Evolutionary conservation across 2,113 vertebrate species (phyloP).

Genomic region (Jaculus jaculus): DNA sequence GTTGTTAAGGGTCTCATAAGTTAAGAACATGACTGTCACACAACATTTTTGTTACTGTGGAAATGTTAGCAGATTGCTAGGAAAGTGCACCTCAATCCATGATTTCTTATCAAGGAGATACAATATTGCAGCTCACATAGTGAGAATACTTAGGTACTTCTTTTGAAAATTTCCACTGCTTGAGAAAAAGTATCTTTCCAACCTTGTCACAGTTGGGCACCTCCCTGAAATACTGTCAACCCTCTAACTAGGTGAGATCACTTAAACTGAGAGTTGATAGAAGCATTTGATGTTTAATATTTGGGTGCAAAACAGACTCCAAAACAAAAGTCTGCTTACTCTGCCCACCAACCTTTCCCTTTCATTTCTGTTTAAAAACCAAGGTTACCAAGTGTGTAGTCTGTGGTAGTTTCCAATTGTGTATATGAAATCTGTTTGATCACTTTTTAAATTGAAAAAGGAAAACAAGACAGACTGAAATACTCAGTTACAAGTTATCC

Average conservation of each 20-base stretch:
- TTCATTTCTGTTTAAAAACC: conserved; percentile 52
- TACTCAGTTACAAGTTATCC: conserved; percentile 56
- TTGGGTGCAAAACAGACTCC: conserved; percentile 32
- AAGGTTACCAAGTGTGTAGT: conserved; percentile 37
- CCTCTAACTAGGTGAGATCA: conserved; percentile 6
- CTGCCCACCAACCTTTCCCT: not conserved
- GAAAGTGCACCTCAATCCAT: not conserved
- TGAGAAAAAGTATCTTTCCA: conserved; percentile 48
- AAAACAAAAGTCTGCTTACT: conserved; percentile 39
- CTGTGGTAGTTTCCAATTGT: conserved; percentile 41
- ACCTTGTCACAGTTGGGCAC: not conserved
- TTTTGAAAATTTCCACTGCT: conserved; percentile 38
- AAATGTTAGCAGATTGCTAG: not conserved
- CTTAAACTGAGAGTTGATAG: conserved; percentile 22
- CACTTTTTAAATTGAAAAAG: conserved; percentile 54
- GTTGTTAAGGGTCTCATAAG: not conserved
- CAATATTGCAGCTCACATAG: not conserved
- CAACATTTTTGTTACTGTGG: conserved; percentile 21
- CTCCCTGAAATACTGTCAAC: conserved; percentile 9
- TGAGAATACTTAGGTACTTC: not conserved
- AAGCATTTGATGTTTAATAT: conserved; percentile 36
- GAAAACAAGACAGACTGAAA: conserved; percentile 19
- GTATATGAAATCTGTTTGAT: conserved; percentile 58
- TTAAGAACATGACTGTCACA: conserved; percentile 7
- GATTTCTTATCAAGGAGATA: conserved; percentile 31